These are phyloP conservation scores for Busseola fusca DNA, from an alignment of 2,888 invertebrate genomes.

Conservation along the genomic window DNA sequence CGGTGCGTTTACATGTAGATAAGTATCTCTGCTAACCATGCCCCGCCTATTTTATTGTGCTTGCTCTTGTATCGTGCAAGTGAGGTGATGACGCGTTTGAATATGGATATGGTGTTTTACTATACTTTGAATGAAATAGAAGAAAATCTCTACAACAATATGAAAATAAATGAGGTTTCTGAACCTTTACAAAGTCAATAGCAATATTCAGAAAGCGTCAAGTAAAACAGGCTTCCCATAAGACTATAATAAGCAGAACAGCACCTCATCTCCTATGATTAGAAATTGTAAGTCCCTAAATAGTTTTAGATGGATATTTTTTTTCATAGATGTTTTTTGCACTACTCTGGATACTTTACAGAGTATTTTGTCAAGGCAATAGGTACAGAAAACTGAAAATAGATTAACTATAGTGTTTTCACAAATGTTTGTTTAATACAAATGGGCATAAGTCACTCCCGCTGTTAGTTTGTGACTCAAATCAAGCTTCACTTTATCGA, in stretches of 20 bases:
- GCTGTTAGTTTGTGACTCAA: constrained; percentile 40
- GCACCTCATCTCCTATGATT: not conserved
- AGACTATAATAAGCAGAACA: too few relatives aligned
- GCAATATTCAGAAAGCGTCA: not conserved
- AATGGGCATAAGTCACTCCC: not conserved
- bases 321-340: not conserved
- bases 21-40: constrained; percentile 72
- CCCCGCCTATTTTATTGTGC: constrained; percentile 69
- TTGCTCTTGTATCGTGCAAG: constrained; percentile 34
- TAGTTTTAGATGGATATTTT: not conserved
- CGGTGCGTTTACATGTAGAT: constrained; percentile 65
- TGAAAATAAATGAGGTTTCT: not conserved
- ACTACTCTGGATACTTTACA: too few relatives aligned
- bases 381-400: too few relatives aligned
- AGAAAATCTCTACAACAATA: too few relatives aligned
- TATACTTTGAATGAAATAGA: not conserved
- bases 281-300: not conserved
- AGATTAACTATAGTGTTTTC: too few relatives aligned
- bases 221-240: too few relatives aligned
- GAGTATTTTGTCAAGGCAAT: too few relatives aligned
- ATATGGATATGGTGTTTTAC: not conserved
- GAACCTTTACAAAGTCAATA: not conserved
- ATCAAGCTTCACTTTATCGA: constrained; percentile 59
- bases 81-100: constrained; percentile 38
- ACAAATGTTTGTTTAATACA: too few relatives aligned